A percentile compares a stretch with the other conserved stretches of the same genome.
Conservation (phyloP, 1,140 invertebrate genomes). For the Rhagoletis pomonella region DNA sequence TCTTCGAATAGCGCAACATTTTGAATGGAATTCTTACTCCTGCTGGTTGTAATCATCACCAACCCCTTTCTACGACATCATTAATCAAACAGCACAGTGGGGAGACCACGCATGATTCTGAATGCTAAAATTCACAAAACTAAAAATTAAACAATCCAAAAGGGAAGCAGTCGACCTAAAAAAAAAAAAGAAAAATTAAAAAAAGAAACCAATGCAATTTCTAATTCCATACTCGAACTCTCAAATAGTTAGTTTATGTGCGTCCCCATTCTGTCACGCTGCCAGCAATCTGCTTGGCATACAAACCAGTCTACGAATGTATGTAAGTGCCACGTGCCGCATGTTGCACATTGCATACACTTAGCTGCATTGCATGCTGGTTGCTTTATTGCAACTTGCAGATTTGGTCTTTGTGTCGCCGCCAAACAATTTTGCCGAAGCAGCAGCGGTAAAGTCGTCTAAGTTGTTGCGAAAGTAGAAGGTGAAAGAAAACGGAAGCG, state of each 20-base stretch:
- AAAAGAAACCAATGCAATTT: not conserved
- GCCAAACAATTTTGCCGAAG: not conserved
- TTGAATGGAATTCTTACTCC: too few relatives aligned
- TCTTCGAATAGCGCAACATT: too few relatives aligned
- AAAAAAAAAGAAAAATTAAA: not conserved
- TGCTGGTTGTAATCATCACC: too few relatives aligned
- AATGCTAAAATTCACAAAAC: not conserved
- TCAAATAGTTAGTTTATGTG: constrained; percentile 19
- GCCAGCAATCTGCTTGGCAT: not conserved
- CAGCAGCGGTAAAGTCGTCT: not conserved
- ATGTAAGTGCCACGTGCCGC: not conserved
- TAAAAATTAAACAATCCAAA: not conserved
- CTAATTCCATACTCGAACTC: constrained; percentile 16
- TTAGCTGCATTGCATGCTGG: not conserved
- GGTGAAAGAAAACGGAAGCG: too few relatives aligned
- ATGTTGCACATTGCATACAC: not conserved
- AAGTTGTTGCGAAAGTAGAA: not conserved
- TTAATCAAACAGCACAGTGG: too few relatives aligned
- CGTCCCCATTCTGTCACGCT: constrained; percentile 27
- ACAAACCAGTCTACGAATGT: not conserved
- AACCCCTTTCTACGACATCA: too few relatives aligned
- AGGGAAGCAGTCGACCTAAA: not conserved
- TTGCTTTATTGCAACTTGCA: constrained; percentile 15
- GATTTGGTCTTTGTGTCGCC: not conserved
- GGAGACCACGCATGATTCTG: not conserved